phyloP scores from a whole-genome alignment of 2,888 invertebrate species.

The Drosophila pseudotakahashii region DNA sequence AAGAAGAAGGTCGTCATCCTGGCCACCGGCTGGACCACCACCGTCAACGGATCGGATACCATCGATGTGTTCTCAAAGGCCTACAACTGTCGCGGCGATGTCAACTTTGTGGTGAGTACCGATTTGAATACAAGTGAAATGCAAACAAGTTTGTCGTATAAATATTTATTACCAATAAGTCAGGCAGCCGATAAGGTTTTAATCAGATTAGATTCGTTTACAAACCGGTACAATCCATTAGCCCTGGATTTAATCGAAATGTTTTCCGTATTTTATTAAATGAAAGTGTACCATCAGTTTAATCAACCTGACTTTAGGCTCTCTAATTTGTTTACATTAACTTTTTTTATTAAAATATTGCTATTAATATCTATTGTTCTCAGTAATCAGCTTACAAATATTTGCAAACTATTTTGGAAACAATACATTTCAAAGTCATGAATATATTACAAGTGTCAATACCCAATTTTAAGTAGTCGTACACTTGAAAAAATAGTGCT shows the following conservation, averaged over 20 bases:
- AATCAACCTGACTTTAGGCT: too few species aligned
- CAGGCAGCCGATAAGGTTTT: neutral
- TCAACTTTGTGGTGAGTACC: constrained; percentile 82
- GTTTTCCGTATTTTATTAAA: neutral
- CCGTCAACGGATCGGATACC: constrained; percentile 74
- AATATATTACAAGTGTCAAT: neutral
- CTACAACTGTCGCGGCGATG: constrained; percentile 81
- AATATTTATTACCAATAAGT: neutral
- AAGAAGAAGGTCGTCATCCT: constrained; percentile 80
- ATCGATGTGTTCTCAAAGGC: constrained; percentile 78
- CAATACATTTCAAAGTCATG: neutral
- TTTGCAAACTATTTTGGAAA: neutral
- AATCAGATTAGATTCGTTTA: neutral
- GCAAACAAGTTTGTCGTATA: neutral
- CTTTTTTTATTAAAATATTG: too few species aligned
- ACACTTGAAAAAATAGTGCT: too few species aligned
- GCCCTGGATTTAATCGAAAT: neutral
- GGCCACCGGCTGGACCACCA: constrained; percentile 83
- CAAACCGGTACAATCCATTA: neutral
- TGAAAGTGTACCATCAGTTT: neutral
- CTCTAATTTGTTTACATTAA: too few species aligned
- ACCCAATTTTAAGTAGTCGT: too few species aligned
- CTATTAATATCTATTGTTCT: neutral
- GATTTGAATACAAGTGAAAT: too few species aligned
- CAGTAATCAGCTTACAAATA: neutral